These are phyloP conservation scores for Muscicapa adusta DNA, from an alignment of 2,113 vertebrate genomes.

Conservation along the genomic window DNA sequence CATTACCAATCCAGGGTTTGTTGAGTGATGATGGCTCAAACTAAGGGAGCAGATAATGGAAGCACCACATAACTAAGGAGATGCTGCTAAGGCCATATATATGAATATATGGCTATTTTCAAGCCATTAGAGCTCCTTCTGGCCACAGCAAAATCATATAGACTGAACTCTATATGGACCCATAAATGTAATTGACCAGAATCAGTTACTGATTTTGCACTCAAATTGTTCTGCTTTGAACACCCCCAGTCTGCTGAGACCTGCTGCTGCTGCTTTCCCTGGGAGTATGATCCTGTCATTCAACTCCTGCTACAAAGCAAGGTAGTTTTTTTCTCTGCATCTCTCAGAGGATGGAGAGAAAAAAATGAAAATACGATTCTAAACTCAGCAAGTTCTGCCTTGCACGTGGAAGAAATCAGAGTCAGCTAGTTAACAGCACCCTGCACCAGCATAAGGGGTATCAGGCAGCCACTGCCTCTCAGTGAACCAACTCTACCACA, in stretches of 20 bases:
- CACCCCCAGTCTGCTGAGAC: not conserved
- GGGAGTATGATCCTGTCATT: not conserved
- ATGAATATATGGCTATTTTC: not conserved
- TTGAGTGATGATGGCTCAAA: not conserved
- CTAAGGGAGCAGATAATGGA: not conserved
- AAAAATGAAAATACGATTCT: rapidly evolving
- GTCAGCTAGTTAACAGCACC: not conserved
- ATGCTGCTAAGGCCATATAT: not conserved
- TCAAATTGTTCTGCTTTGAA: not conserved
- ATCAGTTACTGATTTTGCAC: not conserved
- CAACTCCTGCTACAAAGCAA: not conserved
- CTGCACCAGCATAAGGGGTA: not conserved
- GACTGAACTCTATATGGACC: not conserved
- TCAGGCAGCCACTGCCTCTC: not conserved
- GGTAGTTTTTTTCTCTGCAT: not conserved
- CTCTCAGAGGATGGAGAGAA: not conserved
- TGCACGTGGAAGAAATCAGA: not conserved
- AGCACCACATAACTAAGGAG: not conserved
- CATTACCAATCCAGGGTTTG: not conserved
- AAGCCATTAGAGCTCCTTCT: not conserved
- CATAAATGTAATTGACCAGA: not conserved
- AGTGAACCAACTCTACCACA: not conserved
- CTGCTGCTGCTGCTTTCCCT: not conserved
- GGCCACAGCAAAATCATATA: not conserved
- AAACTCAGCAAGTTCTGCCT: not conserved